These are phyloP conservation scores for Prinia subflava DNA, from an alignment of 2,113 vertebrate genomes.

Conservation along the genomic window DNA sequence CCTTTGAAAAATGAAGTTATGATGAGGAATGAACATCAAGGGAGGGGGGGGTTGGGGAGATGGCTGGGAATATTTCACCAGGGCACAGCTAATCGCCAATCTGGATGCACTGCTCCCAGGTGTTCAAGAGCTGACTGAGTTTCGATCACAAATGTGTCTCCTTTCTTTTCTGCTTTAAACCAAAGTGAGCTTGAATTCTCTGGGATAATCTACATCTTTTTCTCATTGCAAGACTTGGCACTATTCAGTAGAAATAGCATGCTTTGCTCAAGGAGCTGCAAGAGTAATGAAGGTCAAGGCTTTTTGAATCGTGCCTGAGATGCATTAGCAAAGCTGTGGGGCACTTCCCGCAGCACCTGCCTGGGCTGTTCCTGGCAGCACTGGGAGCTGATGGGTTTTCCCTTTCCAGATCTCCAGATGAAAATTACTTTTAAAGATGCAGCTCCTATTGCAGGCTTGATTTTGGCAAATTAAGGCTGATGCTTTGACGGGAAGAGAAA, in stretches of 20 bases:
- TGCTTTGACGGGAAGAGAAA: background rate
- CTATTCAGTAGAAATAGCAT: background rate
- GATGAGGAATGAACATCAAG: background rate
- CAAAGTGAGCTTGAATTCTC: background rate
- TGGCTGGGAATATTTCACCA: conserved; percentile 11
- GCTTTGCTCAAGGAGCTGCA: background rate
- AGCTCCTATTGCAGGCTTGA: background rate
- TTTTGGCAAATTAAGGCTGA: background rate
- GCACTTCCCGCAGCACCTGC: background rate
- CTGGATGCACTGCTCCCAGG: background rate
- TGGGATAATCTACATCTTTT: conserved; percentile 8
- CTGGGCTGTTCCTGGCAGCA: background rate
- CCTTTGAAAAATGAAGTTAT: conserved; percentile 41
- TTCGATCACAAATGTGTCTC: conserved; percentile 24
- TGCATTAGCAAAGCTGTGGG: conserved; percentile 17
- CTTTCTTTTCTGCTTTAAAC: conserved; percentile 12
- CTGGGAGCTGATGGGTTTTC: background rate
- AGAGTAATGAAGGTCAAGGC: background rate
- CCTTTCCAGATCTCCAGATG: background rate
- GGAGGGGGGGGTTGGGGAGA: background rate
- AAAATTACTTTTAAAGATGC: background rate
- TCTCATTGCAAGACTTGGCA: conserved; percentile 39
- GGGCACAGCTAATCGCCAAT: background rate
- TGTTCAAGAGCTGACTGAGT: conserved; percentile 3
- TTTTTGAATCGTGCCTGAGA: background rate